Base-by-base conservation (phyloP, 2,113 vertebrate genomes). In the Sinosuthora webbiana region DNA sequence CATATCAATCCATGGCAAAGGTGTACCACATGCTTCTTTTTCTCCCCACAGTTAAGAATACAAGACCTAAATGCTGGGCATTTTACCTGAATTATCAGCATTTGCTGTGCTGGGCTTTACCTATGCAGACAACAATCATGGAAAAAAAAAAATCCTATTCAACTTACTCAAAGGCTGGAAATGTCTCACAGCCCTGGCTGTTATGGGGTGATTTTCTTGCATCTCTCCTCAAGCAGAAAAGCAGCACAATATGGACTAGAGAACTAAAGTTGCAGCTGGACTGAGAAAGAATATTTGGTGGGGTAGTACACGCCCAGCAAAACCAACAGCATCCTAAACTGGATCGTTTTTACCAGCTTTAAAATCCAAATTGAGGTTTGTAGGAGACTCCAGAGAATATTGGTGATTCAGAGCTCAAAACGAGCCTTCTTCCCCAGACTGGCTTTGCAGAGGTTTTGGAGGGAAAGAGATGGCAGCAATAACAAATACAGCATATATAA, bases 81-180 rank as follows among this genome's bases (percentile, higher is more conserved):
- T 93, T 94, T 87, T 79, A 57, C 21, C 49, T 57, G n/a, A 89
- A 69, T 82, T 75, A 71, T 33, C 73, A 78, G 28, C 31, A 37
- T 67, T 75, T 79, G 18, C 52, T 6, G 2, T 25, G 42, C n/a
- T 63, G 49, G 65, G 57, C 49, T 87, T 82, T 76, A 45, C 55
- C 49, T 65, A 33, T 4, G 11, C 1, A 2, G 70, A 42, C 41
- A 63, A 45, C 6, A 76, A 82, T 60, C 37, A 23, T 0, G 49
- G 6, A 27, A 37, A 11, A 52, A 4, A 1, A 57, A 67, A 93
- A 93, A 74, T n/a, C 24, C 44, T 9, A 0, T 50, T 39, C 3
- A 16, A 37, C 5, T 86, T 37, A 76, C 71, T 89, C 27, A 47
- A 69, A 89, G 16, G 33, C 83, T 87, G 69, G 68, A 73, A 94